Conservation (phyloP, 2,797 vertebrate genomes). For the Melanotaenia trifasciata region DNA sequence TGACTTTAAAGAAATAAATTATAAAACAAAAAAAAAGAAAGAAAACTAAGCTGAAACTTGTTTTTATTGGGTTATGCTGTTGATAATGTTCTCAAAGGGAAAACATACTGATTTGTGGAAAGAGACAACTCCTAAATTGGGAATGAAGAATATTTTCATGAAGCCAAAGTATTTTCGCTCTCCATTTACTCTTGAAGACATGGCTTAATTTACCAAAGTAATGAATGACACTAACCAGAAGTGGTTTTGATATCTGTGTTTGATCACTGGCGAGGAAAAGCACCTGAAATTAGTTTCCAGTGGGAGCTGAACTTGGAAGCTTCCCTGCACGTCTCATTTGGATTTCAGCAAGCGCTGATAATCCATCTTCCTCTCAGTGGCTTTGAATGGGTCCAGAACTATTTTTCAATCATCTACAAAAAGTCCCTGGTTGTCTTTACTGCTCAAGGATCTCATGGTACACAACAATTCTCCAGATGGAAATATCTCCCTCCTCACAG, state of each 20-base stretch:
- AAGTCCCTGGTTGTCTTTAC: conserved; percentile 59
- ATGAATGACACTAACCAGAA: conserved; percentile 52
- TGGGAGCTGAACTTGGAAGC: conserved; percentile 42
- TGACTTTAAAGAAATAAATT: conserved; percentile 28
- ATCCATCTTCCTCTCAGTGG: conserved; percentile 51
- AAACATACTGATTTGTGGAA: conserved; percentile 19
- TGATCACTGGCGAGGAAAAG: conserved; percentile 39
- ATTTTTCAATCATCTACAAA: conserved; percentile 65
- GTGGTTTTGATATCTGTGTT: conserved; percentile 43
- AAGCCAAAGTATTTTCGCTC: conserved; percentile 5
- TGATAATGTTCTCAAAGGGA: conserved; percentile 36
- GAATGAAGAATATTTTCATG: conserved; percentile 4
- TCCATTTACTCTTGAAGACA: conserved; percentile 13
- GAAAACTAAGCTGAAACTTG: conserved; percentile 32
- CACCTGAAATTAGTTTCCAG: conserved; percentile 58
- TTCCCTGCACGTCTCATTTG: conserved; percentile 34
- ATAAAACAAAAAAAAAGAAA: not conserved
- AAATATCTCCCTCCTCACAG: conserved; percentile 77
- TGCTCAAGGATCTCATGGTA: conserved; percentile 66
- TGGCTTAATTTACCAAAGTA: conserved; percentile 42
- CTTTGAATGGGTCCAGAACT: conserved; percentile 55
- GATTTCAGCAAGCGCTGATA: conserved; percentile 29
- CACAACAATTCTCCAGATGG: conserved; percentile 79
- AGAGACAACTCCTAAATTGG: conserved; percentile 12
- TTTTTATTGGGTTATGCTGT: conserved; percentile 24